These are phyloP conservation scores for Candoia aspera DNA, from an alignment of 2,113 vertebrate species.

Conservation along the genomic window DNA sequence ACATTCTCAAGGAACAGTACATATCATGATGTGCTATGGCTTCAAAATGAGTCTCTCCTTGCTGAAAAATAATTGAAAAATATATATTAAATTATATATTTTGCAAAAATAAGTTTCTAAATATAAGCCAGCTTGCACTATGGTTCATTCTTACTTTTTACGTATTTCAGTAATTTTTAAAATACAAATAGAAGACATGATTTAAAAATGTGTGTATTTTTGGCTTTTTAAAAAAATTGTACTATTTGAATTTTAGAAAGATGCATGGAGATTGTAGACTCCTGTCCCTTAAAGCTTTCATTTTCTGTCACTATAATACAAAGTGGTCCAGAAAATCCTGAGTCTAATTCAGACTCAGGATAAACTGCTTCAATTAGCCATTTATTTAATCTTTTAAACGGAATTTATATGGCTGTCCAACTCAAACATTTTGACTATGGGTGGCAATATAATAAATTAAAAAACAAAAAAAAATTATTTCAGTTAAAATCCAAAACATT, in stretches of 20 bases:
- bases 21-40: slow-evolving; percentile 83
- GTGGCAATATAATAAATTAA: not conserved
- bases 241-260: not conserved
- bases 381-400: not conserved
- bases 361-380: not conserved
- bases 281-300: not conserved
- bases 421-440: not conserved
- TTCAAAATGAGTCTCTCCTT: slow-evolving; percentile 83
- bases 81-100: not conserved
- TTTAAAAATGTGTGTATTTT: not conserved
- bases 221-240: not conserved
- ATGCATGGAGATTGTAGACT: not conserved
- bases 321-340: not conserved
- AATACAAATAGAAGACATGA: not conserved
- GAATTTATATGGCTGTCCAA: not conserved
- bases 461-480: not conserved
- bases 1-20: slow-evolving; percentile 85
- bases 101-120: not conserved
- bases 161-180: not conserved
- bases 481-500: not conserved
- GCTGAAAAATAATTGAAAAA: slow-evolving; percentile 66
- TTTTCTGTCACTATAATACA: not conserved
- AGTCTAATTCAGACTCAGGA: not conserved
- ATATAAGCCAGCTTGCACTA: not conserved
- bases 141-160: not conserved